Evolutionary conservation across 2,113 vertebrate genomes (phyloP).

Genomic region (Amazona vittata): DNA sequence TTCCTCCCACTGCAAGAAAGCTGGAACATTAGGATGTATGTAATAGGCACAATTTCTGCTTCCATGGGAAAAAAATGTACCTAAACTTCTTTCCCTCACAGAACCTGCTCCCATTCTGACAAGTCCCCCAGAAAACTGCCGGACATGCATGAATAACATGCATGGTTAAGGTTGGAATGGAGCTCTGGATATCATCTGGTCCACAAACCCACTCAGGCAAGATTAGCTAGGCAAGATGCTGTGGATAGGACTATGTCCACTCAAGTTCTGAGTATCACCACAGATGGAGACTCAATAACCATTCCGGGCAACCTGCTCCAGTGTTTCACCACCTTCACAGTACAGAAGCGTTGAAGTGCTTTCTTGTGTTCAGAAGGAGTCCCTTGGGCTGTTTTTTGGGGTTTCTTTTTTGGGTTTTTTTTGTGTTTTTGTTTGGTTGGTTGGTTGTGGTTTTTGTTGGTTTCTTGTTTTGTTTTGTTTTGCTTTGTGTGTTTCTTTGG

Average conservation of each 20-base stretch:
- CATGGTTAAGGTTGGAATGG: neutral
- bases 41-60: neutral
- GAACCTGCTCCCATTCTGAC: neutral
- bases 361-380: neutral
- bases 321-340: neutral
- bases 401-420: no score
- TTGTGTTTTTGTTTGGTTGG: no score
- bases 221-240: neutral
- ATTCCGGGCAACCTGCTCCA: neutral
- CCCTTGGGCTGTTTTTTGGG: neutral
- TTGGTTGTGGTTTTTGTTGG: no score
- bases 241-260: neutral
- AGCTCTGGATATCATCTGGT: neutral
- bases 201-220: neutral
- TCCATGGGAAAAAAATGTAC: neutral
- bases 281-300: rapidly evolving
- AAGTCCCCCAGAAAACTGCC: neutral
- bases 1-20: neutral
- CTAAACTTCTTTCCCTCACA: neutral
- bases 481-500: no score
- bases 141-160: neutral
- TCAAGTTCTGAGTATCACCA: neutral
- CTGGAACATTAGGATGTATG: neutral
- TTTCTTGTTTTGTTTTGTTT: no score
- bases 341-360: neutral